Evolutionary conservation across 2,888 invertebrate species (phyloP).

Genomic region (Dasypogon diadema): DNA sequence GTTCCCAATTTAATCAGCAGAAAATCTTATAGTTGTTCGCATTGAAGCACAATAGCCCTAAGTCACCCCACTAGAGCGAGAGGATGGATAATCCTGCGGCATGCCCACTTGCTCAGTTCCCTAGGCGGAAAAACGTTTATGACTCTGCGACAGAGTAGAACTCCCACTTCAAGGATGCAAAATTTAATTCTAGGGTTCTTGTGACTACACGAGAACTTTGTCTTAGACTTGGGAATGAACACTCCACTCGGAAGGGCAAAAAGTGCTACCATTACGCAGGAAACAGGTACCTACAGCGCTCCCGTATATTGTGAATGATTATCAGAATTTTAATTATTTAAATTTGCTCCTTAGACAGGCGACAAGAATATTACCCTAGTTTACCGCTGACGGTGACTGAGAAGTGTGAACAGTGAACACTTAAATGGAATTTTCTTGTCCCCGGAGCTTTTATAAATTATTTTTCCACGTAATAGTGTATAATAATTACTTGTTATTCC

Average conservation of each 20-base stretch:
- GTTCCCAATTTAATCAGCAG: slow-evolving; percentile 30
- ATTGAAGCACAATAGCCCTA: slow-evolving; percentile 17
- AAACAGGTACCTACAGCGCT: background rate
- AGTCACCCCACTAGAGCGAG: background rate
- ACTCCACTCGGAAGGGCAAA: background rate
- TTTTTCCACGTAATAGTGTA: slow-evolving; percentile 2
- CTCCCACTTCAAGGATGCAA: background rate
- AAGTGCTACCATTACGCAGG: background rate
- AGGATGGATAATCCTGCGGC: background rate
- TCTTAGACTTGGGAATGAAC: slow-evolving; percentile 26
- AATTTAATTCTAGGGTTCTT: slow-evolving; percentile 22
- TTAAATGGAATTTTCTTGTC: slow-evolving; percentile 44
- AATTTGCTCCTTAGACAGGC: slow-evolving; percentile 33
- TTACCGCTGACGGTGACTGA: background rate
- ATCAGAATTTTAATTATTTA: slow-evolving; percentile 48
- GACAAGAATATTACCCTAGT: background rate
- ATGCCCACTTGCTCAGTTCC: background rate
- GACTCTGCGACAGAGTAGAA: background rate
- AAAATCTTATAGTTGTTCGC: slow-evolving; percentile 34
- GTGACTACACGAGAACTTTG: slow-evolving; percentile 26
- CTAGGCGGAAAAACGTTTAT: slow-evolving; percentile 22
- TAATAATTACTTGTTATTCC: slow-evolving; percentile 39
- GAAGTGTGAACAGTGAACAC: background rate
- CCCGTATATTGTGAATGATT: slow-evolving; percentile 24
- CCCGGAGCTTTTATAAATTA: background rate